Evolutionary conservation across 2,113 vertebrate genomes (phyloP), one percentile per base, ranked within the genome.

Genomic region (Chlamydotis undulata): DNA sequence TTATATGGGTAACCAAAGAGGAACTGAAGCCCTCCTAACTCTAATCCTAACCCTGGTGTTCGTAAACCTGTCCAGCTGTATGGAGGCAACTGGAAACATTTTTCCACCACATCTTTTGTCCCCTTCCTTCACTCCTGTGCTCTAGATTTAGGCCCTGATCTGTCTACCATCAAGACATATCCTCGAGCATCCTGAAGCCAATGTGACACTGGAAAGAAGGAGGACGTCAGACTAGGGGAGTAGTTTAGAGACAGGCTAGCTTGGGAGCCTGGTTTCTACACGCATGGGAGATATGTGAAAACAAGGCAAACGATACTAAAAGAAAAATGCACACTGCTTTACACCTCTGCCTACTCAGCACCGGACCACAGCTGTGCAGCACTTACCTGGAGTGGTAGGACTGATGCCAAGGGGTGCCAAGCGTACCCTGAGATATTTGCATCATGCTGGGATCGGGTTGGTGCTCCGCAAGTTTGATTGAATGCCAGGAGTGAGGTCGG

Each of bases 401-500:
- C 87, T 99, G 98, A 79, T 98, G 98, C 99, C 99, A 99, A 81
- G 98, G 97, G 94, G 98, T 97, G 96, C 98, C 98, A 97, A 99
- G 95, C n/a, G 91, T 97, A 87, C 98, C 98, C 96, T 97, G 98
- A 94, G 99, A 98, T 98, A 99, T 98, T 97, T 99, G 98, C 99
- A 99, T 99, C 99, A 99, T 99, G 98, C 98, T 98, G 97, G 97
- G 95, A 95, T 98, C 97, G 14, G 95, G 97, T 16, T 97, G 98
- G 97, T 96, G 96, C 75, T 99, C 99, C 2, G 41, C 92, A 24
- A 98, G 93, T 95, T 98, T 99, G 50, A 98, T 98, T 8, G 98
- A 99, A 96, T 99, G 99, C 99, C 99, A 99, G 33, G 99, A 99
- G 96, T 99, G 99, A 85, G 99, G 99, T 61, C 98, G 98, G 90